Conservation (phyloP, 1,140 invertebrate species). For the Schlechtendalia chinensis region DNA sequence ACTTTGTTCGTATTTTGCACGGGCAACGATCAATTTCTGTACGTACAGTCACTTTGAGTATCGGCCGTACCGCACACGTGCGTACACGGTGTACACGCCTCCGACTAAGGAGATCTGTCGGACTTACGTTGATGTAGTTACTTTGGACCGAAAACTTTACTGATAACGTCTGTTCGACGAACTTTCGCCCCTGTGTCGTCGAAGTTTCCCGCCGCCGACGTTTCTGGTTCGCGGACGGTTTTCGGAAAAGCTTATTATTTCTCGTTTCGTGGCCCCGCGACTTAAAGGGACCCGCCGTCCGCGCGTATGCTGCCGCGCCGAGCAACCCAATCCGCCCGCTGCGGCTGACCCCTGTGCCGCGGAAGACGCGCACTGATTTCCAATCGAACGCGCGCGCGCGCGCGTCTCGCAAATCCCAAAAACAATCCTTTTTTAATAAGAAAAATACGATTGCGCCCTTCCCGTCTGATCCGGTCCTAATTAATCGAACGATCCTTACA, state of each 20-base stretch:
- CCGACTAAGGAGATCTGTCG: slow-evolving; percentile 17
- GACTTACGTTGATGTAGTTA: slow-evolving; percentile 29
- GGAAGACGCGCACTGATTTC: slow-evolving; percentile 26
- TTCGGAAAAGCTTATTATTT: slow-evolving; percentile 46
- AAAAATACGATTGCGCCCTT: not conserved
- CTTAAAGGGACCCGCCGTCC: slow-evolving; percentile 16
- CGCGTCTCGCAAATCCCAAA: slow-evolving; percentile 11
- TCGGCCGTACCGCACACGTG: not conserved
- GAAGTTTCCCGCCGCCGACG: slow-evolving; percentile 30
- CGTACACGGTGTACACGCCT: not conserved
- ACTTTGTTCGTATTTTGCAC: slow-evolving; percentile 5
- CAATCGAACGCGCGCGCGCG: slow-evolving; percentile 4
- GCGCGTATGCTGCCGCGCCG: not conserved
- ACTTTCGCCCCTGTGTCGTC: not conserved
- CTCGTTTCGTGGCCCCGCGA: not conserved
- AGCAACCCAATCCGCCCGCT: not conserved
- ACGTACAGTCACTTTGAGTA: slow-evolving; percentile 15
- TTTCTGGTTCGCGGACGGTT: slow-evolving; percentile 15
- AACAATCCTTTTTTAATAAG: slow-evolving; percentile 33
- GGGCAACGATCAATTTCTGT: slow-evolving; percentile 5
- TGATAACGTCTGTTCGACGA: slow-evolving; percentile 27
- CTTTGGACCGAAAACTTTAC: slow-evolving; percentile 32
- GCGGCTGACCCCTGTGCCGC: not conserved
- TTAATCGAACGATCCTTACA: slow-evolving; percentile 22
- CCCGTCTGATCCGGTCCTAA: not conserved